phyloP scores from a whole-genome alignment of 2,797 vertebrate species.

The Hoplostethus mediterraneus region DNA sequence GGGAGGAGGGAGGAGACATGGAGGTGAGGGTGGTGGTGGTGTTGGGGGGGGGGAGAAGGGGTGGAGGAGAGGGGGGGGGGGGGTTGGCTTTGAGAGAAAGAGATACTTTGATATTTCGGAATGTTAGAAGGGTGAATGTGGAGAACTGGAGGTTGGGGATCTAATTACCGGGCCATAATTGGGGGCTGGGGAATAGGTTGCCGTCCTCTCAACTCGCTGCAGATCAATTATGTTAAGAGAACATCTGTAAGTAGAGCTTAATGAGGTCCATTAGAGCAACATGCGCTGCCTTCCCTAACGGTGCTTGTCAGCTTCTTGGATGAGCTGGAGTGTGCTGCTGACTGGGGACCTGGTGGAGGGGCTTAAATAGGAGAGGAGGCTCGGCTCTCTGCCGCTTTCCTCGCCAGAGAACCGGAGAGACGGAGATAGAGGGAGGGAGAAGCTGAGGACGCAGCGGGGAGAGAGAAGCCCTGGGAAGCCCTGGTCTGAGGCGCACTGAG shows the following conservation, averaged over 20 bases:
- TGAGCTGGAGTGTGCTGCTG: constrained; percentile 97
- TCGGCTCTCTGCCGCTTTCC: constrained; percentile 83
- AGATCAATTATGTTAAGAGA: constrained; percentile 99
- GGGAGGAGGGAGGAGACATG: constrained; percentile 75
- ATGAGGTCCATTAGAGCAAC: constrained; percentile 99
- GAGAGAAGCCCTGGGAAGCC: constrained; percentile 29
- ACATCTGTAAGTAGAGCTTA: constrained; percentile 99
- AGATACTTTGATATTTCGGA: constrained; percentile 99
- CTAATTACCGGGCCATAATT: constrained; percentile 99
- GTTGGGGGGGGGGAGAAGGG: constrained; percentile 62
- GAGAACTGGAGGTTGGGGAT: constrained; percentile 99
- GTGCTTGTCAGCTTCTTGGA: constrained; percentile 99
- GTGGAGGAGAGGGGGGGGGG: constrained; percentile 73
- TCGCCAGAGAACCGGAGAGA: constrained; percentile 78
- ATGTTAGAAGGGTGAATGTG: constrained; percentile 99
- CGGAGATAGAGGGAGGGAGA: constrained; percentile 61
- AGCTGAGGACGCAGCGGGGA: constrained; percentile 28
- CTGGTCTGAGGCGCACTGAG: constrained; percentile 26
- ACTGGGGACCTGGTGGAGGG: constrained; percentile 97
- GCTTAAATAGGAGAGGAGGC: constrained; percentile 96
- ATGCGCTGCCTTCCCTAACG: constrained; percentile 99
- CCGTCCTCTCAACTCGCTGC: constrained; percentile 99
- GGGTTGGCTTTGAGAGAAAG: constrained; percentile 95
- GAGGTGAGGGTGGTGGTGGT: constrained; percentile 79
- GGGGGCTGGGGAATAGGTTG: constrained; percentile 99